Evolutionary conservation across 2,888 invertebrate species (phyloP).

Genomic region (Molorchus minor): DNA sequence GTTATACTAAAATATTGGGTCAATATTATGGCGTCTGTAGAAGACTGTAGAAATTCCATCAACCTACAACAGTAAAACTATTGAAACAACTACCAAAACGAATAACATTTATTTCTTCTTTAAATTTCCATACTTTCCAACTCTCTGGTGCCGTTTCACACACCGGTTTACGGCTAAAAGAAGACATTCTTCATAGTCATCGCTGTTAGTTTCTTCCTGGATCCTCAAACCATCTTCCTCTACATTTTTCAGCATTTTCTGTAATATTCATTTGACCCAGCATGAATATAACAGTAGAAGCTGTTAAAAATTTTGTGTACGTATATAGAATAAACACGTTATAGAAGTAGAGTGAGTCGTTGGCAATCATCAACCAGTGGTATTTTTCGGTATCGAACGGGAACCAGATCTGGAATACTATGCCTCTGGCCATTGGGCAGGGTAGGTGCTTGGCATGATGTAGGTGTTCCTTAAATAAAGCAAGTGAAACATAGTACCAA

Average conservation of each 20-base stretch:
- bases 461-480: slow-evolving; percentile 9
- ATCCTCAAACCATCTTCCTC: slow-evolving; percentile 1
- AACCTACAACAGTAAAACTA: slow-evolving; percentile 18
- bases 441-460: slow-evolving; percentile 1
- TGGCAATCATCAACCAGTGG: slow-evolving; percentile 19
- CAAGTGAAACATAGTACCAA: too few relatives aligned
- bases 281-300: slow-evolving; percentile 15
- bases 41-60: slow-evolving; percentile 23
- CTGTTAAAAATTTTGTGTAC: slow-evolving; percentile 22
- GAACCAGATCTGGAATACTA: slow-evolving; percentile 28
- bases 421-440: slow-evolving; percentile 20
- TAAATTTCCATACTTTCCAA: slow-evolving; percentile 8
- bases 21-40: slow-evolving; percentile 14
- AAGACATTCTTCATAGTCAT: not conserved
- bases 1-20: slow-evolving; percentile 27
- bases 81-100: not conserved
- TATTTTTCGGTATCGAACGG: slow-evolving; percentile 21
- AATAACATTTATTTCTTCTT: not conserved
- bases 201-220: not conserved
- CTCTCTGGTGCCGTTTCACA: slow-evolving; percentile 19
- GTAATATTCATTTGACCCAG: slow-evolving; percentile 25
- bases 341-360: slow-evolving; percentile 19
- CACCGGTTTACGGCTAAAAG: not conserved
- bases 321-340: slow-evolving; percentile 14
- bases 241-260: slow-evolving; percentile 9